Base-by-base conservation (phyloP, 2,888 invertebrate genomes). In the Ichneumoninae sp. region DNA sequence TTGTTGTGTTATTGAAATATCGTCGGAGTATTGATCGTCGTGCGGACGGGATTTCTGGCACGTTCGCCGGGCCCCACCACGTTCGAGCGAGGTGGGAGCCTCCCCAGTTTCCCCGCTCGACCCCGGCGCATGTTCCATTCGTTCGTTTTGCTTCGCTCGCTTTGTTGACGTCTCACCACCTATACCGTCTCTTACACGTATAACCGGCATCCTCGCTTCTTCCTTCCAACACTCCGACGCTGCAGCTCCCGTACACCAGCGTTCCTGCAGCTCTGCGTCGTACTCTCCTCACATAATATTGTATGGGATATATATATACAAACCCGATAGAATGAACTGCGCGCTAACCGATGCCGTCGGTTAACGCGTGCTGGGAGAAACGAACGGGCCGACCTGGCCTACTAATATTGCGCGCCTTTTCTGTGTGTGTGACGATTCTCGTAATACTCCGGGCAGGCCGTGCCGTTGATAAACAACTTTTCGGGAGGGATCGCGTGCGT, bases 1-100 rank as follows among this genome's bases (percentile, higher is more conserved):
- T 65, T 60, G 13, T 30, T 57, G 22, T 57, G 76, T 85, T 82
- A 82, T 83, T 82, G 78, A 60, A 72, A 77, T 44, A 81, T 74
- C 74, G 78, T 70, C 40, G 75, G 40, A 89, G 90, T 93, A 93
- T 93, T 92, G 93, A 93, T 93, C 93, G 91, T 69, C 36, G 60
- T 57, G 80, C 80, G 70, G 80, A 90, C 89, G 91, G 86, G 89
- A 86, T 86, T 93, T 93, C 93, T 92, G 86, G 93, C 90, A 92
- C 90, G 90, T 92, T 92, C 92, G 89, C 88, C 88, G 78, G 75
- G 77, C 88, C 89, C 89, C 89, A 88, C 57, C 65, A 77, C 60
- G 47, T 54, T 69, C 75, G 74, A 84, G 83, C 86, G 86, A 84
- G 69, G 52, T 80, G 78, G 69, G 60, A 69, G 54, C 16, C 6